phyloP scores from a whole-genome alignment of 2,888 invertebrate species.

The Tricholauxania praeusta region DNA sequence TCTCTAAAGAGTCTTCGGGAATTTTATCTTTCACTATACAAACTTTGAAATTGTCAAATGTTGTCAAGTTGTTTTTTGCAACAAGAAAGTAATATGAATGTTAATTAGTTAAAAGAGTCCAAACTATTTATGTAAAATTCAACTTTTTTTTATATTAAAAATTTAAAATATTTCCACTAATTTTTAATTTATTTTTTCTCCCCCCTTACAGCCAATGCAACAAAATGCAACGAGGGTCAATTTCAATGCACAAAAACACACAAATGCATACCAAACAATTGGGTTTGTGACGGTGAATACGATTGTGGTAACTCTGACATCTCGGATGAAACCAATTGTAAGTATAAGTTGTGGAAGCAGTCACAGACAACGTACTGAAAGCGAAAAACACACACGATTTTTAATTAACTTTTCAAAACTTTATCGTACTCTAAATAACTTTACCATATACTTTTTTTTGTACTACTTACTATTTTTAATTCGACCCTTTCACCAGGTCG shows the following conservation, averaged over 20 bases:
- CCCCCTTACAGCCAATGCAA: constrained; percentile 68
- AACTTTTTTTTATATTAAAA: too few relatives aligned
- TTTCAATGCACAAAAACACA: constrained; percentile 80
- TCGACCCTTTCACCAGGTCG: constrained; percentile 65
- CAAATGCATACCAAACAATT: constrained; percentile 80
- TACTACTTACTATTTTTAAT: constrained; percentile 9
- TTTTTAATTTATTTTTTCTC: constrained; percentile 27
- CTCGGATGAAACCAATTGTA: constrained; percentile 82
- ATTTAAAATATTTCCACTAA: neutral
- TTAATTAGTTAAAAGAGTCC: too few relatives aligned
- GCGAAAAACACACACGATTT: neutral
- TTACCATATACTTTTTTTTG: constrained; percentile 10
- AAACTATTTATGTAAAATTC: too few relatives aligned
- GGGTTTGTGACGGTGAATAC: constrained; percentile 82
- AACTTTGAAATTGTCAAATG: too few relatives aligned
- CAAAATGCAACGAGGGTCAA: constrained; percentile 76
- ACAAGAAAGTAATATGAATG: too few relatives aligned
- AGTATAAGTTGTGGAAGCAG: constrained; percentile 56
- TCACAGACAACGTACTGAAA: neutral
- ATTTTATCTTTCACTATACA: too few relatives aligned
- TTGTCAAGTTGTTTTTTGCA: too few relatives aligned
- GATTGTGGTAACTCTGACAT: constrained; percentile 85
- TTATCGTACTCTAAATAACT: neutral
- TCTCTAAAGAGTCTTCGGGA: too few relatives aligned
- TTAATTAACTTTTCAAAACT: constrained; percentile 18